These are phyloP conservation scores for Pheosia tremula DNA, from an alignment of 2,888 invertebrate species.

Conservation along the genomic window DNA sequence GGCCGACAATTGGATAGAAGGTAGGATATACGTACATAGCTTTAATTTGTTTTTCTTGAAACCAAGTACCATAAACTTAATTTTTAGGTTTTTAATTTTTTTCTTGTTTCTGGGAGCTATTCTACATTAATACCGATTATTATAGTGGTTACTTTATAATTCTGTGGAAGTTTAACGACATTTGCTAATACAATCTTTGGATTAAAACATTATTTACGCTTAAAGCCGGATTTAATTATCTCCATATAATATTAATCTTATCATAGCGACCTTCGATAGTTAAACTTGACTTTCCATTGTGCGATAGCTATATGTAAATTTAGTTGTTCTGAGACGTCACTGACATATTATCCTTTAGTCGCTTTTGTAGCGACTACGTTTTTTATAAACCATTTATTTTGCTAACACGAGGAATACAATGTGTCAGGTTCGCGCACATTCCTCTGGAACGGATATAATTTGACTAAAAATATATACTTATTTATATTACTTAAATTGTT, in stretches of 20 bases:
- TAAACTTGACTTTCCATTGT: conserved; percentile 9
- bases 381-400: too few relatives aligned
- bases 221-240: conserved; percentile 6
- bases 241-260: conserved; percentile 1
- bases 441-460: too few relatives aligned
- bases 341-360: background rate
- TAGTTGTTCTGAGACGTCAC: background rate
- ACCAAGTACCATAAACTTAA: background rate
- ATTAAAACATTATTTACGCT: conserved; percentile 3
- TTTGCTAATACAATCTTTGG: conserved; percentile 1
- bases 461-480: too few relatives aligned
- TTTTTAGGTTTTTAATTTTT: background rate
- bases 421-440: too few relatives aligned
- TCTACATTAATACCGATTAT: background rate
- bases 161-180: background rate
- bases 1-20: conserved; percentile 66
- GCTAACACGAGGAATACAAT: too few relatives aligned
- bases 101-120: background rate
- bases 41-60: background rate
- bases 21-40: conserved; percentile 38
- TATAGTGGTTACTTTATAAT: conserved; percentile 1
- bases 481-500: too few relatives aligned
- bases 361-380: background rate
- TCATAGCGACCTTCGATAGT: conserved; percentile 7
- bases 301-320: conserved; percentile 3